Conservation (phyloP, 2,797 vertebrate genomes). For the Crenichthys baileyi region DNA sequence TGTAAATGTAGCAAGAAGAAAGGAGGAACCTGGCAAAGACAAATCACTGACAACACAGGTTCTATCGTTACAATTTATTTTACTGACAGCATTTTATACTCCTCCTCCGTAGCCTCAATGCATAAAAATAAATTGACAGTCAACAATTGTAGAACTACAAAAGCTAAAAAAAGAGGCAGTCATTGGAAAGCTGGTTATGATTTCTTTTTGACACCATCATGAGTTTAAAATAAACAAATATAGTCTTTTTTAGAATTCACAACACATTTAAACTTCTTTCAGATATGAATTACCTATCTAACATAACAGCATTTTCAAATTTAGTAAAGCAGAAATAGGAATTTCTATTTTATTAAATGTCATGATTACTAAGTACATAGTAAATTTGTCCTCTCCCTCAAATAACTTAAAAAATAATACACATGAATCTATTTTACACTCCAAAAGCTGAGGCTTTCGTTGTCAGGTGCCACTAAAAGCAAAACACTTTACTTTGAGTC, state of each 20-base stretch:
- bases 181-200: not conserved
- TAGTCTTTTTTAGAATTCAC: not conserved
- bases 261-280: not conserved
- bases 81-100: constrained; percentile 9
- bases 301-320: not conserved
- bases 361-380: not conserved
- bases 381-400: not conserved
- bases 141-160: not conserved
- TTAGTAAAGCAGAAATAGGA: not conserved
- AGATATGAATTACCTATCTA: not conserved
- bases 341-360: not conserved
- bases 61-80: constrained; percentile 15
- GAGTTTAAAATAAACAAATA: not conserved
- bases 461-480: constrained; percentile 4
- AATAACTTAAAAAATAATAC: not conserved
- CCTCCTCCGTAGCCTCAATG: not conserved
- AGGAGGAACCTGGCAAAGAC: constrained; percentile 5
- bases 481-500: constrained; percentile 10
- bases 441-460: not conserved
- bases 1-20: constrained; percentile 41
- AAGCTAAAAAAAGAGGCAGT: not conserved
- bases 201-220: not conserved
- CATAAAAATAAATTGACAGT: constrained; percentile 5
- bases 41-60: constrained; percentile 18
- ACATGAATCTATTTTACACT: not conserved